Evolutionary conservation across 2,797 vertebrate species (phyloP).

Genomic region (Protosalanx chinensis): DNA sequence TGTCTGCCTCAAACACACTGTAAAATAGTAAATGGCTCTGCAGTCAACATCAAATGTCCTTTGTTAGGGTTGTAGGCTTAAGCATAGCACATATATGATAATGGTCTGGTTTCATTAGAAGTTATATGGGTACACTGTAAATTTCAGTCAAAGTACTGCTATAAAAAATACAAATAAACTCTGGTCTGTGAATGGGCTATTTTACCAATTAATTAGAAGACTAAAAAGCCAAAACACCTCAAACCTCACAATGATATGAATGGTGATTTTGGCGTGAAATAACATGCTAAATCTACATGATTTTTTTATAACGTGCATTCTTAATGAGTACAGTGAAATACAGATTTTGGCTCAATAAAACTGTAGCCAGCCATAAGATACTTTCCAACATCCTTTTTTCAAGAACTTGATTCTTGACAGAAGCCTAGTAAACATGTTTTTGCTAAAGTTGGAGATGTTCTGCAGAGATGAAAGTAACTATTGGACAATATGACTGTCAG

Average conservation of each 20-base stretch:
- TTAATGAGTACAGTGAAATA: too few relatives aligned
- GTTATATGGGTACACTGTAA: not conserved
- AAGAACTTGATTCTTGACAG: not conserved
- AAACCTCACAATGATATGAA: too few relatives aligned
- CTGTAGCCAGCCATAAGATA: too few relatives aligned
- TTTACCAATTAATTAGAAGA: too few relatives aligned
- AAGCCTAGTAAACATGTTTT: constrained; percentile 5
- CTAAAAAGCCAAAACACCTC: too few relatives aligned
- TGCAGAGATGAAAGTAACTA: not conserved
- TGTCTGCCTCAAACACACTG: constrained; percentile 40
- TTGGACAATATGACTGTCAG: not conserved
- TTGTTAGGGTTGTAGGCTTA: not conserved
- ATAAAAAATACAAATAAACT: too few relatives aligned
- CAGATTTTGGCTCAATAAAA: too few relatives aligned
- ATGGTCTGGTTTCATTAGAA: not conserved
- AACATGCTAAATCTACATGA: too few relatives aligned
- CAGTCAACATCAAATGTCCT: constrained; percentile 20
- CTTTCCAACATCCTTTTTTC: not conserved
- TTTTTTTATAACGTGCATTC: too few relatives aligned
- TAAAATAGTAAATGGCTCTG: constrained; percentile 43
- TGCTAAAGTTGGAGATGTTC: constrained; percentile 14
- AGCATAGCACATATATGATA: constrained; percentile 6
- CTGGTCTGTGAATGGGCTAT: too few relatives aligned
- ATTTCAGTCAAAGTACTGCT: not conserved
- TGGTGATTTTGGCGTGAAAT: too few relatives aligned